Conservation (phyloP, 2,888 invertebrate species). For the Bimastos eiseni region DNA sequence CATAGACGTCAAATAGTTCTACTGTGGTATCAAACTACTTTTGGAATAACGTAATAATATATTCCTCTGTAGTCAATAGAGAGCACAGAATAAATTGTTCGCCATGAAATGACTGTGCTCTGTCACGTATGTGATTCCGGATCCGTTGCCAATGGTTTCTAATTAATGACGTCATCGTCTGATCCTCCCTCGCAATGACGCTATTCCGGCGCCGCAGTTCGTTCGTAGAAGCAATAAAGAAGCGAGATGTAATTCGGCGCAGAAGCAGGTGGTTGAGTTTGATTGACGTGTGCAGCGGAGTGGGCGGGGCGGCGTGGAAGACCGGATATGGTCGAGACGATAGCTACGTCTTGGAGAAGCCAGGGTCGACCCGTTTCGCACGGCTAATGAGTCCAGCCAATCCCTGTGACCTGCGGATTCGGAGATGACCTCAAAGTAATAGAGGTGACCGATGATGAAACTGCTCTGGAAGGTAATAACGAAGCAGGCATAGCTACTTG, state of each 20-base stretch:
- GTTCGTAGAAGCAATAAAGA: constrained; percentile 1
- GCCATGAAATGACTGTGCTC: no score
- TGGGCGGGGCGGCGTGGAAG: neutral
- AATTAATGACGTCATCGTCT: neutral
- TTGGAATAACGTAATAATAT: no score
- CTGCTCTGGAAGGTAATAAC: neutral
- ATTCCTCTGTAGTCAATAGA: neutral
- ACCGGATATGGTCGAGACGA: no score
- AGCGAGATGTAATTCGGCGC: neutral
- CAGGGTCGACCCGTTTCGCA: no score
- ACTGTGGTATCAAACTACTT: no score
- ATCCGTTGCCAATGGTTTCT: neutral
- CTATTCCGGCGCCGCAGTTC: neutral
- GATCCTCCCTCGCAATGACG: neutral
- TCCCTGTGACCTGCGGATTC: neutral
- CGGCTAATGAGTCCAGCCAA: neutral
- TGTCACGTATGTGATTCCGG: neutral
- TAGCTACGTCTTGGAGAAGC: no score
- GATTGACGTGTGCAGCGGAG: neutral
- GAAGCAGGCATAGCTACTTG: neutral
- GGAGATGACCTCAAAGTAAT: neutral
- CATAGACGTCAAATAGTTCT: no score
- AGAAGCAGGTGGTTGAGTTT: neutral
- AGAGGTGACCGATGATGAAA: neutral
- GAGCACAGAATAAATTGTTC: neutral